Percentiles rank a stretch among this genome's conserved stretches.
These are phyloP conservation scores for Thalassoma bifasciatum DNA, from an alignment of 2,113 vertebrate genomes.

Conservation along the genomic window DNA sequence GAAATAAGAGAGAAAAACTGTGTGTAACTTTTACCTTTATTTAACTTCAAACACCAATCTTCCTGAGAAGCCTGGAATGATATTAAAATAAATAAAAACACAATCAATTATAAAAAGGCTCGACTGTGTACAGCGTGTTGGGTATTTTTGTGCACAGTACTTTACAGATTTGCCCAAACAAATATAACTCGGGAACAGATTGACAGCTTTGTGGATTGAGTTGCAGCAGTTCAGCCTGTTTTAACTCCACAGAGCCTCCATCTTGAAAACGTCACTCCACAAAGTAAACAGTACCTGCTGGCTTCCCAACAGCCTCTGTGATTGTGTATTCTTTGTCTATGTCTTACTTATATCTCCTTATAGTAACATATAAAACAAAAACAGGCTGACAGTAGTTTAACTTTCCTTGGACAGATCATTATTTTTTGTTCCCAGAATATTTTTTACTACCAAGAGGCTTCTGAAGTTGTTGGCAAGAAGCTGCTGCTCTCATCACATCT, in stretches of 20 bases:
- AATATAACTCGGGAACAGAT: slow-evolving; percentile 37
- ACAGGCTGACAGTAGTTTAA: not conserved
- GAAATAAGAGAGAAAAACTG: not conserved
- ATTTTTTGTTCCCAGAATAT: slow-evolving; percentile 3
- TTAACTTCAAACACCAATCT: slow-evolving; percentile 73
- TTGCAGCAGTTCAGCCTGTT: not conserved
- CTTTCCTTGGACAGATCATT: not conserved
- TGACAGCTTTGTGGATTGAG: slow-evolving; percentile 34
- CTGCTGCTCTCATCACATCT: slow-evolving; percentile 20
- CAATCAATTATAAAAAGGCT: slow-evolving; percentile 65
- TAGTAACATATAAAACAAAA: slow-evolving; percentile 16
- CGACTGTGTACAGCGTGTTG: slow-evolving; percentile 43
- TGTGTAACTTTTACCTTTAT: slow-evolving; percentile 74
- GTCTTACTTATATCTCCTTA: slow-evolving; percentile 14
- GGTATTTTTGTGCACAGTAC: slow-evolving; percentile 62
- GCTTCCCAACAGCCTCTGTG: slow-evolving; percentile 12
- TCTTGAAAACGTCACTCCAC: slow-evolving; percentile 29
- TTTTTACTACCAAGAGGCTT: slow-evolving; percentile 31
- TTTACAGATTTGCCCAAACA: slow-evolving; percentile 56
- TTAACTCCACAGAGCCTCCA: slow-evolving; percentile 1
- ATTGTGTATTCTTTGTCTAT: slow-evolving; percentile 8
- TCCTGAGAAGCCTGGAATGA: slow-evolving; percentile 81
- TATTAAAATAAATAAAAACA: slow-evolving; percentile 81
- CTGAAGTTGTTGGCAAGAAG: slow-evolving; percentile 26
- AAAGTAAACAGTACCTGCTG: slow-evolving; percentile 35